Evolutionary conservation across 2,888 invertebrate species (phyloP).

Genomic region (Gymnosoma rotundatum): DNA sequence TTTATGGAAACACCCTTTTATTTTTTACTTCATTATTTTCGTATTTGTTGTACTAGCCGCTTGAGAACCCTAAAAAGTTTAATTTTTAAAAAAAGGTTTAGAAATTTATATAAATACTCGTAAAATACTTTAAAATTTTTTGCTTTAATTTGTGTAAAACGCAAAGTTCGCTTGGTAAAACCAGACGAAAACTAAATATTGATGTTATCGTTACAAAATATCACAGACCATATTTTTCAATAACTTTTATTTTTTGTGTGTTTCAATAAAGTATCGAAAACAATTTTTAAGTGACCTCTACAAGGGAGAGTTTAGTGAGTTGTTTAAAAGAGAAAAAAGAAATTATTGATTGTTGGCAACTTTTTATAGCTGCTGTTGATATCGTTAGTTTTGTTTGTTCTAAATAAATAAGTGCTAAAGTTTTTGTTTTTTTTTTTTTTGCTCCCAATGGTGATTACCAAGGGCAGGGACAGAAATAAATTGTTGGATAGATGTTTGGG

Average conservation of each 20-base stretch:
- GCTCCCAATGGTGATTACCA: constrained; percentile 61
- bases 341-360: constrained; percentile 63
- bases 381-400: constrained; percentile 51
- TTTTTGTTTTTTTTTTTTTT: constrained; percentile 36
- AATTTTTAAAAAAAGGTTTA: too few relatives aligned
- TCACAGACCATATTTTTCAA: constrained; percentile 60
- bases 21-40: too few relatives aligned
- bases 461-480: constrained; percentile 51
- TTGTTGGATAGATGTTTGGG: constrained; percentile 61
- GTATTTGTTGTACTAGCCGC: too few relatives aligned
- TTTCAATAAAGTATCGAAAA: constrained; percentile 49
- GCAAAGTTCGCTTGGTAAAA: neutral
- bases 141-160: neutral
- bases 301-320: constrained; percentile 45
- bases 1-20: too few relatives aligned
- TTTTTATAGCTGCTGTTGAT: constrained; percentile 45
- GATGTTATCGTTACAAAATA: constrained; percentile 64
- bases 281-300: constrained; percentile 65
- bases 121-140: too few relatives aligned
- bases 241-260: constrained; percentile 19
- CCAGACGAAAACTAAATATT: constrained; percentile 60
- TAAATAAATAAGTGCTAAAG: constrained; percentile 54
- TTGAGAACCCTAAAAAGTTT: too few relatives aligned
- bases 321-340: constrained; percentile 43
- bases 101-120: too few relatives aligned